Conservation (phyloP, 2,113 vertebrate genomes). For the Atrichornis clamosus region DNA sequence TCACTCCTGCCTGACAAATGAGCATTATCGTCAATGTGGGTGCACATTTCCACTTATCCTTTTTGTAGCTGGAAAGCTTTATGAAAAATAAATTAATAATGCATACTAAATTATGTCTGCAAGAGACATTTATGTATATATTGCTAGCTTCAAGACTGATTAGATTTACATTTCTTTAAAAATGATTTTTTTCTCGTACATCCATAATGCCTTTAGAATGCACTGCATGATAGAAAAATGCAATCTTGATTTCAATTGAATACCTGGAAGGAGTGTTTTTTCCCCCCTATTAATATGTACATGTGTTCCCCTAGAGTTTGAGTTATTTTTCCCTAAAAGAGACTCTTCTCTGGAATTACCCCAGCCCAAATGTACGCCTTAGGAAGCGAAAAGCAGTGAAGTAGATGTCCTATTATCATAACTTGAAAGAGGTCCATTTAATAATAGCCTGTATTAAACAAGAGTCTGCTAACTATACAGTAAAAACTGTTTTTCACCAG, state of each 20-base stretch:
- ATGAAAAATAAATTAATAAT: slow-evolving; percentile 83
- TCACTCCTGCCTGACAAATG: slow-evolving; percentile 66
- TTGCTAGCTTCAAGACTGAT: slow-evolving; percentile 73
- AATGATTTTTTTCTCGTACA: slow-evolving; percentile 5
- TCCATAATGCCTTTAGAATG: neutral
- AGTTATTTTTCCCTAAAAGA: slow-evolving; percentile 18
- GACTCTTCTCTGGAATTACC: slow-evolving; percentile 15
- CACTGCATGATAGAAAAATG: neutral
- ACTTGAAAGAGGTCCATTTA: slow-evolving; percentile 48
- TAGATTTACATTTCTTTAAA: slow-evolving; percentile 73
- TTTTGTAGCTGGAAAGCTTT: slow-evolving; percentile 71
- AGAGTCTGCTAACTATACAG: slow-evolving; percentile 47
- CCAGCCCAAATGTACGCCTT: neutral
- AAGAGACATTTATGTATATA: slow-evolving; percentile 76
- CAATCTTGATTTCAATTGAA: neutral
- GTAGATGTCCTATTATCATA: slow-evolving; percentile 33
- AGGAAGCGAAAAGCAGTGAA: neutral
- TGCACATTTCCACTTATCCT: slow-evolving; percentile 65
- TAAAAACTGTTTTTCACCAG: slow-evolving; percentile 9
- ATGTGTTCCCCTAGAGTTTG: neutral
- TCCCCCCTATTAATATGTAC: neutral
- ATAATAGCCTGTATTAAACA: slow-evolving; percentile 58
- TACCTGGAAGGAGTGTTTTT: slow-evolving; percentile 4
- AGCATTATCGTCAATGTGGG: slow-evolving; percentile 53
- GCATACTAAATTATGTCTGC: slow-evolving; percentile 78